Evolutionary conservation across 1,140 invertebrate genomes (phyloP).

Genomic region (Neuroterus valhalla): DNA sequence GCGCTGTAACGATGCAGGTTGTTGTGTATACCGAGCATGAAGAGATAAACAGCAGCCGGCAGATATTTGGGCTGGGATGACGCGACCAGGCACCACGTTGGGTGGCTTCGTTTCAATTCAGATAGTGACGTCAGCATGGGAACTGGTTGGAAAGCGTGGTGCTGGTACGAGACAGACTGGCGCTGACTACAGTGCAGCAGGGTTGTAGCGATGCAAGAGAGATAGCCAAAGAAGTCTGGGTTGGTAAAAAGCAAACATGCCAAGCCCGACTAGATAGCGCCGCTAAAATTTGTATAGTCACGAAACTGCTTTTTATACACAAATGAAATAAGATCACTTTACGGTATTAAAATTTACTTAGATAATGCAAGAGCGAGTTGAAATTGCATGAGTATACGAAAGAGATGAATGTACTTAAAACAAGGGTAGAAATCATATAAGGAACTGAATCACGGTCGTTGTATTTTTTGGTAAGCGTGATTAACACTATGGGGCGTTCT

Average conservation of each 20-base stretch:
- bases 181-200: neutral
- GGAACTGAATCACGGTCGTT: too few relatives aligned
- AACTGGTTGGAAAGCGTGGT: conserved; percentile 1
- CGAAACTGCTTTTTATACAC: neutral
- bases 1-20: conserved; percentile 19
- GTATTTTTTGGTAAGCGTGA: too few relatives aligned
- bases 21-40: conserved; percentile 27
- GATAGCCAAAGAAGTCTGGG: neutral
- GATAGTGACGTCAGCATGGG: conserved; percentile 27
- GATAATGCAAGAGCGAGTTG: neutral
- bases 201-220: conserved; percentile 7
- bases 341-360: conserved; percentile 4
- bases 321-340: conserved; percentile 3
- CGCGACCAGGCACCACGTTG: conserved; percentile 10
- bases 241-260: conserved; percentile 15
- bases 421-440: too few relatives aligned
- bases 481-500: too few relatives aligned
- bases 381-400: too few relatives aligned
- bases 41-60: conserved; percentile 29
- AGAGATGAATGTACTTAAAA: too few relatives aligned
- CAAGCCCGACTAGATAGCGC: conserved; percentile 26
- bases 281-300: conserved; percentile 6
- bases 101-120: conserved; percentile 29
- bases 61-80: conserved; percentile 26
- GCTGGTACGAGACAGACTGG: conserved; percentile 5